phyloP scores from a whole-genome alignment of 2,113 vertebrate genomes.

The Pelecanoides urinatrix region DNA sequence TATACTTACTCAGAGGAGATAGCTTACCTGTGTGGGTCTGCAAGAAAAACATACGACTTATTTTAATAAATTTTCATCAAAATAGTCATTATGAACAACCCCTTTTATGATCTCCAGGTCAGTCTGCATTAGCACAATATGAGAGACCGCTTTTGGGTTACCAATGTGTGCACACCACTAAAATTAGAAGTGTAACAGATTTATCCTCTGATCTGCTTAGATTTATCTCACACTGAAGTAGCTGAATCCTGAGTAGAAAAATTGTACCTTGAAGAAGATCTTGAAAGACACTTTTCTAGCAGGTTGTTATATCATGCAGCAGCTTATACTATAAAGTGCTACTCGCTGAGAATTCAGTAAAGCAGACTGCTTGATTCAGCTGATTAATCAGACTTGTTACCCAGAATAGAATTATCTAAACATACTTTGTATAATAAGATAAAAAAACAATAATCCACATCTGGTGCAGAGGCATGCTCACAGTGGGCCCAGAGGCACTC shows the following conservation, averaged over 20 bases:
- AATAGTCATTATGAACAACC: neutral
- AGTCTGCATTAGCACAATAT: neutral
- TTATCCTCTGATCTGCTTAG: neutral
- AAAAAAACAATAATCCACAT: neutral
- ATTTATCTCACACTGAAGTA: neutral
- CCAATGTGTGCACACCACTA: neutral
- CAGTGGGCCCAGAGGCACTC: neutral
- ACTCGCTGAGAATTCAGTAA: neutral
- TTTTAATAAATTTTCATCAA: neutral
- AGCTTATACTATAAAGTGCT: neutral
- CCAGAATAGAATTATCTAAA: neutral
- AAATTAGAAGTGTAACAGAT: neutral
- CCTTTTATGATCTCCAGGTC: neutral
- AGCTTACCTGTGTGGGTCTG: neutral
- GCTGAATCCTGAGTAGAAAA: neutral
- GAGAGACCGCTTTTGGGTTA: neutral
- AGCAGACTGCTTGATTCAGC: neutral
- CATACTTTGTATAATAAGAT: neutral
- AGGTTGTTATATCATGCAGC: neutral
- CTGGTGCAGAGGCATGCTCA: neutral
- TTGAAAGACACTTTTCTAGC: neutral
- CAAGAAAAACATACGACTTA: neutral
- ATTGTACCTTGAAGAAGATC: neutral
- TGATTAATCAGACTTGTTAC: neutral
- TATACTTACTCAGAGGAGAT: neutral